These are phyloP conservation scores for Ganaspis sp. DNA, from an alignment of 1,140 invertebrate genomes.

Conservation along the genomic window DNA sequence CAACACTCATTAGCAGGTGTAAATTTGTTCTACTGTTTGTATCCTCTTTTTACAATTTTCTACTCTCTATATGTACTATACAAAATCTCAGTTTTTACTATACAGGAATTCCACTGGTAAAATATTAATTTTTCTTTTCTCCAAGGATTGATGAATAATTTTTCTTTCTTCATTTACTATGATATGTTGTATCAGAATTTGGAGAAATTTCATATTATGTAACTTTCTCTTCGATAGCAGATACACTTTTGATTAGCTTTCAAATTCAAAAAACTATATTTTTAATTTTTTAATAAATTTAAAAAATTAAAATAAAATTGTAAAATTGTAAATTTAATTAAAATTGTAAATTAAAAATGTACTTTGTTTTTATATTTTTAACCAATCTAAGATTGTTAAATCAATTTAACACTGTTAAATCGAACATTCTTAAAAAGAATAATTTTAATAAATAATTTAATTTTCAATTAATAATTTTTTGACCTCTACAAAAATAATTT, in stretches of 20 bases:
- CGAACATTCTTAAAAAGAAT: no score
- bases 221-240: not conserved
- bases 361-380: no score
- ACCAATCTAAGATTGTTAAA: no score
- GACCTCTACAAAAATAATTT: no score
- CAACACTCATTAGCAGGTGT: not conserved
- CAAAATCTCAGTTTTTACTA: not conserved
- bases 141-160: slow-evolving; percentile 30
- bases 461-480: no score
- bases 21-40: not conserved
- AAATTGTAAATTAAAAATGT: no score
- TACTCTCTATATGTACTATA: not conserved
- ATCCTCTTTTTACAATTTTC: not conserved
- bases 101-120: slow-evolving; percentile 12
- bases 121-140: slow-evolving; percentile 36
- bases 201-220: not conserved
- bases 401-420: no score
- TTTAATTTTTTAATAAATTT: no score
- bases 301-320: no score
- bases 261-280: not conserved
- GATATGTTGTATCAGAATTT: slow-evolving; percentile 10
- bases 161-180: not conserved
- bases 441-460: no score
- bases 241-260: not conserved
- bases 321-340: no score